Evolutionary conservation across 2,113 vertebrate genomes (phyloP), one percentile per base, ranked within the genome.

Genomic region (Macrotus californicus): DNA sequence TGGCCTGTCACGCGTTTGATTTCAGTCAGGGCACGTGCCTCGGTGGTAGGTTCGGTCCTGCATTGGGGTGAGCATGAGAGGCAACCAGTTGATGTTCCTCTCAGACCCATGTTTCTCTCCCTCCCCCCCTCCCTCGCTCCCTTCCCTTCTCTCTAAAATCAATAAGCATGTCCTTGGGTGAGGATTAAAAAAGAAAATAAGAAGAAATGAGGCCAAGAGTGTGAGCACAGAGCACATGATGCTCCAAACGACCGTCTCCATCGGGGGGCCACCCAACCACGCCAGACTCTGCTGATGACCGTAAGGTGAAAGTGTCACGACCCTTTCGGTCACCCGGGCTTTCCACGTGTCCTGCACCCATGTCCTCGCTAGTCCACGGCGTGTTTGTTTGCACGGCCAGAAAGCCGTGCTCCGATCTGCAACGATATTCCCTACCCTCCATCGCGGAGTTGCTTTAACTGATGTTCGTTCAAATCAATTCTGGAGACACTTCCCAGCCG

Each of bases 391-490:
- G 94, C 86, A 73, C 39, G 70, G 94, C 89, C 89, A 93, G 79
- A 93, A 88, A 96, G 64, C 81, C 41, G n/a, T 46, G 77, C 22
- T 92, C 59, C 67, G 73, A 94, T 94, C 89, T 81, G 81, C 72
- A 84, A 41, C 89, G 87, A 79, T 94, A 94, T 93, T 96, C 94
- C 89, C 95, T 70, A 77, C 76, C 72, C 56, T 24, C 92, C 41
- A 85, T 59, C 81, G 48, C 82, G 50, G 75, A 95, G 93, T 91
- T 91, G 96, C 89, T 96, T 94, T 96, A 96, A 96, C 94, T 92
- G 81, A 95, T 96, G 96, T 90, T 96, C 89, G 92, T 81, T 95
- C 94, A 93, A 97, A 96, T 97, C 95, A 96, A 97, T 97, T 97
- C 95, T 94, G 61, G 88, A 87, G 88, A 91, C 97, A 95, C 93